Evolutionary conservation across 2,113 vertebrate species (phyloP), one percentile per base, ranked within the genome.

Genomic region (Mobula hypostoma): DNA sequence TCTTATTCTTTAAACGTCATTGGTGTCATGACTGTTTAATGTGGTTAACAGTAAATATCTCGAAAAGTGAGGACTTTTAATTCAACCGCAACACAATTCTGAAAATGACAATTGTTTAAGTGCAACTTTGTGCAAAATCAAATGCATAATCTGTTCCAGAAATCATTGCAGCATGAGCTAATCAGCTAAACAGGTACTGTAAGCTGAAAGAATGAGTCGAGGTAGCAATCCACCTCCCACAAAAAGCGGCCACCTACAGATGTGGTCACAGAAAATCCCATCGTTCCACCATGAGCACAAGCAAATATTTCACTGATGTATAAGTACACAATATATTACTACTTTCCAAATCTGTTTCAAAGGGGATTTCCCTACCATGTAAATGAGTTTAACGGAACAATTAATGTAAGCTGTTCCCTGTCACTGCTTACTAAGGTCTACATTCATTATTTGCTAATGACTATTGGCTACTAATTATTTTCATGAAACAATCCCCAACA

Each of bases 221-320:
- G 83, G 12, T 58, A 8, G 2, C 58, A 29, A 24, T 61, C 83
- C 24, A 61, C 56, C 48, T 87, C 56, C 12, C 83, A 61, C 56
- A 14, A 29, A 58, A 80, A 27, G 56, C 56, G 61, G 83, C 83
- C 83, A 87, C 56, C 83, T 87, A 56, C 83, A 87, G 21, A 29
- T 85, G 82, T 8, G 82, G 82, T 85, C 48, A 85, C 82, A 85
- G 82, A 85, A 85, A 85, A 87, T 87, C 83, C 83, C 83, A 11
- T 24, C 61, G 83, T 11, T 87, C 27, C 56, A 63, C 48, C 29
- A 58, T 29, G 29, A 24, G 27, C 83, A 87, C 11, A 2, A 61
- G 83, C 56, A 87, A 87, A 29, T 61, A 61, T 61, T 29, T 87
- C 11, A 87, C 56, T 87, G 17, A 29, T 61, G 8, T 58, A 24